Percentiles rank a stretch among this genome's conserved stretches.
These are phyloP conservation scores for Drosophila neutralis DNA, from an alignment of 2,888 invertebrate genomes.

Conservation along the genomic window DNA sequence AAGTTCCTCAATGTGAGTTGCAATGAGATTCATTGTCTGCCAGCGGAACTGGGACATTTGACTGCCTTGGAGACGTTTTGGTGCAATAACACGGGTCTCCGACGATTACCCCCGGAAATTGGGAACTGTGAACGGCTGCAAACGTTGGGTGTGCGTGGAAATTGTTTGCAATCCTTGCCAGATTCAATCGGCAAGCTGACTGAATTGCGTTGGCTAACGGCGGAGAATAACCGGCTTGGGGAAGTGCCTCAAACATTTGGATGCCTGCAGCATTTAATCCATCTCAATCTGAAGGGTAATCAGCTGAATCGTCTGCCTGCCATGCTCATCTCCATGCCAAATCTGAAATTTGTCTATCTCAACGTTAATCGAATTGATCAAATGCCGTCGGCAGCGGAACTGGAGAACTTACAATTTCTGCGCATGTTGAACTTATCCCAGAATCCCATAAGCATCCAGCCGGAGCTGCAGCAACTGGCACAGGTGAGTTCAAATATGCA, in stretches of 20 bases:
- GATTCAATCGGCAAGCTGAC: constrained; percentile 86
- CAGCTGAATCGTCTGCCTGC: constrained; percentile 86
- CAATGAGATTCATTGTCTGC: constrained; percentile 87
- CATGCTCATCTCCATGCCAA: constrained; percentile 84
- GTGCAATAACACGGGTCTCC: constrained; percentile 88
- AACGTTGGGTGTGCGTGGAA: constrained; percentile 89
- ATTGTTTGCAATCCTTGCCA: constrained; percentile 87
- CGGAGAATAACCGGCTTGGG: constrained; percentile 87
- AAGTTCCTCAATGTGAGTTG: constrained; percentile 89
- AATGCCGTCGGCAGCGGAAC: constrained; percentile 48
- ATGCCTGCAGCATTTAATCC: constrained; percentile 86
- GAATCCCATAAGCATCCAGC: constrained; percentile 85
- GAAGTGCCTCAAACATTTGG: constrained; percentile 86
- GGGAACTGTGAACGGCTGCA: constrained; percentile 87
- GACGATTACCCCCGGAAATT: constrained; percentile 87
- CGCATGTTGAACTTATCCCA: constrained; percentile 86
- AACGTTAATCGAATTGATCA: constrained; percentile 85
- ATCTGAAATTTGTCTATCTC: constrained; percentile 86
- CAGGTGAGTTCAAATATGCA: constrained; percentile 24
- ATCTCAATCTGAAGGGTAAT: constrained; percentile 88
- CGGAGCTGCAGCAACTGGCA: constrained; percentile 53
- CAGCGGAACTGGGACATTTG: constrained; percentile 87
- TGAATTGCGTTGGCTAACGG: constrained; percentile 88
- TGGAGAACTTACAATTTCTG: constrained; percentile 79
- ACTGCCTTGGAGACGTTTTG: constrained; percentile 88